Evolutionary conservation across 1,140 invertebrate genomes (phyloP), one percentile per base, ranked within the genome.

Genomic region (Drusus annulatus): DNA sequence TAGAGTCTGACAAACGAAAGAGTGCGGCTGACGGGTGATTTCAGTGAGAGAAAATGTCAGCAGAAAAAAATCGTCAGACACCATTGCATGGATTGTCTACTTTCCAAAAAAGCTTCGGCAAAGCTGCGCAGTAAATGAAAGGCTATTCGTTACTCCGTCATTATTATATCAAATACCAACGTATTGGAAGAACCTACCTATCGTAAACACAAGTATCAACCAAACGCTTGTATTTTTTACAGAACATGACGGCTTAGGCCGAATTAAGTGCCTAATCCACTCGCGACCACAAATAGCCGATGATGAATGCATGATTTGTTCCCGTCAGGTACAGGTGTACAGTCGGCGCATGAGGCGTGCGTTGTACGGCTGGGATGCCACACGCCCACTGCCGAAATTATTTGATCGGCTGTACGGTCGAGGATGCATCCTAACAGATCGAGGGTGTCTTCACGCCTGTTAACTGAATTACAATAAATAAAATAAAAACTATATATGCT

Each of bases 241-340:
- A 45, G 36, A 45, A 45, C 36, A 45, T 13, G 36, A 45, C 36
- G 36, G 13, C 36, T 45, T 45, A 45, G 17, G 56, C 56, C 19
- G 36, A 45, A 45, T 45, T 45, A 45, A 45, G 56, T 19, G 16
- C 62, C 62, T 65, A 65, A 65, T 65, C 62, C 62, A n/a, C 23
- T 21, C 56, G 28, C 21, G 65, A n/a, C 36, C 65, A 17, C 45
- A 69, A 69, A 69, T 69, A 58, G 17, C 71, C 25, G 31, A 54
- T 74, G 71, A 74, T 74, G 23, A 74, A 74, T 74, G 54, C 71
- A 15, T 56, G 71, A 74, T 56, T 58, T 74, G 71, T 31, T 56
- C 50, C 71, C 50, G 71, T 54, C 71, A 74, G 71, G 54, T 74
- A 74, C 71, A 74, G 71, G 54, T 74, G 71, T 74, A 74, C 71